Evolutionary conservation across 2,888 invertebrate species (phyloP), one percentile per base, ranked within the genome.

Genomic region (Thumatha senex): DNA sequence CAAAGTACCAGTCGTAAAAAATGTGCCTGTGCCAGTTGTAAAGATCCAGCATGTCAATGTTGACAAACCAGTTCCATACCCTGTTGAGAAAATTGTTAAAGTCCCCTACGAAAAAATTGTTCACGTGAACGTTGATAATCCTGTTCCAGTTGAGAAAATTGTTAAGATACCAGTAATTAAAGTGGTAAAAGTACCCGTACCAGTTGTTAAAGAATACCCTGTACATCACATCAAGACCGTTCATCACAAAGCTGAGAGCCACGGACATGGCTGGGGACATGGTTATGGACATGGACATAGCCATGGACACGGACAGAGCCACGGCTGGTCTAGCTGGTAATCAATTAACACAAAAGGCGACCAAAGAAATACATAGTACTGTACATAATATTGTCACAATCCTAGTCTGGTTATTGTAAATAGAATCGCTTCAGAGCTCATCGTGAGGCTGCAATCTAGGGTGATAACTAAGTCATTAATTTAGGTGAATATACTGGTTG

Each of bases 21-120:
- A 93, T 15, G 81, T 93, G 0, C 92, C 93, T 48, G 86, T 93
- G 1, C 93, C 93, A 2, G 87, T 93, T 0, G 91, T 93, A 7
- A 86, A 93, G 67, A 92, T 92, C 42, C 92, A 92, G 56, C 92
- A 92, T 4, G 92, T 93, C 14, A 81, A 92, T 47, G 82, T 93
- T 11, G 93, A 93, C 70, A 93, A 87, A 61, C 93, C 92, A 30
- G 93, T 93, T 29, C 93, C 93, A 0, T 93, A 93, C 70, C 87
- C 93, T 12, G 93, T 93, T 10, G 93, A 93, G 67, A 93, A 92
- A 72, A 93, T 93, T 55, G 92, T 93, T 51, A 91, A 92, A 52
- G 86, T 93, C 9, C 93, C 93, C 41, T 86, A 92, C 2, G 93
- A 93, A 70, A 93, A 80, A 70, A 88, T 93, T 35, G 92, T 93